Percentiles rank a stretch among this genome's conserved stretches.
Conservation (phyloP, 2,888 invertebrate genomes). For the Tromatobia lineatoria region DNA sequence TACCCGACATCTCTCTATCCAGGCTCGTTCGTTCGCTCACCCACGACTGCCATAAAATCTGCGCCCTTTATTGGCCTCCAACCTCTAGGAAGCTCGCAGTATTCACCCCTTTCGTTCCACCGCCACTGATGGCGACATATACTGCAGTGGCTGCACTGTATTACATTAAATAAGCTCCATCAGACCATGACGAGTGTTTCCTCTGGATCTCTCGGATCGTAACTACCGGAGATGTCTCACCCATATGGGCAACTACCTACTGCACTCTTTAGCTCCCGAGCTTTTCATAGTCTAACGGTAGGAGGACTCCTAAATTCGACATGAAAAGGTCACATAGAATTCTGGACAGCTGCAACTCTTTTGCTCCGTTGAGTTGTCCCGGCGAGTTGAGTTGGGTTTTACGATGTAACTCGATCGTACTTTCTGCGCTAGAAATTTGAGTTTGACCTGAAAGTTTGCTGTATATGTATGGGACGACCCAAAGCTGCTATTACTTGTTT, state of each 20-base stretch:
- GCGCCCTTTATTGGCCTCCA: constrained; percentile 53
- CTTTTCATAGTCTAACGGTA: neutral
- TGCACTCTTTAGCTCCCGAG: constrained; percentile 15
- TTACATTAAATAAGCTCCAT: constrained; percentile 14
- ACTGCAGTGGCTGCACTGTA: constrained; percentile 19
- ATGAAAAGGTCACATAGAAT: neutral
- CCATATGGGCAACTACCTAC: constrained; percentile 13
- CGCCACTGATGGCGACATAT: constrained; percentile 2
- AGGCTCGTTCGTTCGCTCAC: constrained; percentile 47
- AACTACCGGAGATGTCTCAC: constrained; percentile 20
- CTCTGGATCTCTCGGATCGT: constrained; percentile 18
- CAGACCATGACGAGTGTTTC: constrained; percentile 25
- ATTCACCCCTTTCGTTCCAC: constrained; percentile 2
- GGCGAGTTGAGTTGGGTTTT: neutral
- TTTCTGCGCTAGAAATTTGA: neutral
- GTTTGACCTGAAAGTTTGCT: neutral
- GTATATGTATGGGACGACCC: neutral
- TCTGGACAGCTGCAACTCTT: neutral
- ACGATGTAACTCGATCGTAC: constrained; percentile 5
- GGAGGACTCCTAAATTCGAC: neutral
- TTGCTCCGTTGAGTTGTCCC: neutral
- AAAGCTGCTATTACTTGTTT: neutral
- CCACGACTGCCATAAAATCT: constrained; percentile 57
- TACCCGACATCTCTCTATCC: constrained; percentile 33
- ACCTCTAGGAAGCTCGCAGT: constrained; percentile 19